Conservation (phyloP, 2,113 vertebrate genomes). For the Mystacornis crossleyi region DNA sequence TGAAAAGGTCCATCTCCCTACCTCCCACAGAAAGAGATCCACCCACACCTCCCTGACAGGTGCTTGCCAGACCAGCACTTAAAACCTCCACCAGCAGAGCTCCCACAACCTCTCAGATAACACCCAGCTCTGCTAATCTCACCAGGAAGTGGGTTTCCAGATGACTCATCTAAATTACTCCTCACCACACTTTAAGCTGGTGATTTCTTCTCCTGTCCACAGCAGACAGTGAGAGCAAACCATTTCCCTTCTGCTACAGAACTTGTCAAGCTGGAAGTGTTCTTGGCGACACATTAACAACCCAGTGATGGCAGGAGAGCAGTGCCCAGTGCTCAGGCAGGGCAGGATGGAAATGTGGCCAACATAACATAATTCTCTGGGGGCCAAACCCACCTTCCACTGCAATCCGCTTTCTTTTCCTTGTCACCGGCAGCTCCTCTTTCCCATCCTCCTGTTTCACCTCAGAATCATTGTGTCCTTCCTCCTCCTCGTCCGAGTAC, state of each 20-base stretch:
- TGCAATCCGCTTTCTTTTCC: slow-evolving; percentile 77
- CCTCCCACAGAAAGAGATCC: neutral
- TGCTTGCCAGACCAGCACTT: neutral
- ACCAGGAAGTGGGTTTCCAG: neutral
- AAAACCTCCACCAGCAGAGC: neutral
- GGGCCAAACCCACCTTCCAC: slow-evolving; percentile 65
- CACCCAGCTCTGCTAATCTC: neutral
- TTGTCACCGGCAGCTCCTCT: slow-evolving; percentile 78
- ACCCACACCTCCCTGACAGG: neutral
- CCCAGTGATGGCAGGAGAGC: neutral
- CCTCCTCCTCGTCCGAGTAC: slow-evolving; percentile 91
- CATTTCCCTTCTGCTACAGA: neutral
- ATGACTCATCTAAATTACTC: neutral
- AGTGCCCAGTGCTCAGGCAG: neutral
- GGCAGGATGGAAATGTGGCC: neutral
- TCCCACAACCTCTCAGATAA: neutral
- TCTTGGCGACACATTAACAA: fast-evolving
- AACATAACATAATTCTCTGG: neutral
- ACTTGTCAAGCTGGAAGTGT: too few species aligned
- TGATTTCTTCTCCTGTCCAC: neutral
- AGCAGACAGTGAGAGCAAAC: neutral
- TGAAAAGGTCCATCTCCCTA: neutral
- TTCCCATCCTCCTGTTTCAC: slow-evolving; percentile 78
- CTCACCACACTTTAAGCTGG: neutral
- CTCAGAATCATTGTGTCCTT: slow-evolving; percentile 78